Conservation (phyloP, 92 coral and sea anemone species). For the Zoanthus solanderi region DNA sequence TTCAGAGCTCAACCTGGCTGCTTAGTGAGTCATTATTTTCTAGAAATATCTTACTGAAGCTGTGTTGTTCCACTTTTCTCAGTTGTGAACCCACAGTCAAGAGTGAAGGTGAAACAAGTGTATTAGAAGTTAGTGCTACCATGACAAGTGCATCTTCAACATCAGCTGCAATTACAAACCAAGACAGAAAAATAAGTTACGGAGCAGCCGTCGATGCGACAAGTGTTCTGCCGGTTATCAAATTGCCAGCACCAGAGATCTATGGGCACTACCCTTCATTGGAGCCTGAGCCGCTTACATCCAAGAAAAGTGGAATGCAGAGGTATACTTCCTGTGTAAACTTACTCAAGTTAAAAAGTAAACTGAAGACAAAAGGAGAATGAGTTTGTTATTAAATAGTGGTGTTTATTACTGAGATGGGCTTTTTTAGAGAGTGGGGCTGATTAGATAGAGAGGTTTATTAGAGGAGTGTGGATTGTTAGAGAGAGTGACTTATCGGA, state of each 20-base stretch:
- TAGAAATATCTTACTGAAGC: no score
- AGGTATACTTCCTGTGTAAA: conserved; percentile 62
- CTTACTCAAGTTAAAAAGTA: not conserved
- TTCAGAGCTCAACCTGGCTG: no score
- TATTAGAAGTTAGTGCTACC: conserved; percentile 7
- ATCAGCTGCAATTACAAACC: conserved; percentile 53
- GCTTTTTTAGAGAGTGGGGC: no score
- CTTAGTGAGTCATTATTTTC: no score
- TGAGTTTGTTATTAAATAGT: no score
- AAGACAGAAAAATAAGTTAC: conserved; percentile 49
- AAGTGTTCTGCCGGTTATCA: conserved; percentile 81
- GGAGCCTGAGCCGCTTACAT: conserved; percentile 89
- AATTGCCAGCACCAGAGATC: conserved; percentile 84
- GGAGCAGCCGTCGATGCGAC: conserved; percentile 45
- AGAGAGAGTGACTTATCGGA: no score
- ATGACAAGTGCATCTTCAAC: conserved; percentile 58
- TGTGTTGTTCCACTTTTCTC: not conserved
- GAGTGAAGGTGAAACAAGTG: not conserved
- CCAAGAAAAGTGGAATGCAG: conserved; percentile 88
- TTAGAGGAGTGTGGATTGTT: no score
- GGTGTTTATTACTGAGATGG: no score
- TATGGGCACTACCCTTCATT: conserved; percentile 91
- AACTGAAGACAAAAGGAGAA: no score
- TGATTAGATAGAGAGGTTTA: no score
- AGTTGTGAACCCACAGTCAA: not conserved